phyloP scores from a whole-genome alignment of 2,113 vertebrate species.

The Cnemophilus loriae region DNA sequence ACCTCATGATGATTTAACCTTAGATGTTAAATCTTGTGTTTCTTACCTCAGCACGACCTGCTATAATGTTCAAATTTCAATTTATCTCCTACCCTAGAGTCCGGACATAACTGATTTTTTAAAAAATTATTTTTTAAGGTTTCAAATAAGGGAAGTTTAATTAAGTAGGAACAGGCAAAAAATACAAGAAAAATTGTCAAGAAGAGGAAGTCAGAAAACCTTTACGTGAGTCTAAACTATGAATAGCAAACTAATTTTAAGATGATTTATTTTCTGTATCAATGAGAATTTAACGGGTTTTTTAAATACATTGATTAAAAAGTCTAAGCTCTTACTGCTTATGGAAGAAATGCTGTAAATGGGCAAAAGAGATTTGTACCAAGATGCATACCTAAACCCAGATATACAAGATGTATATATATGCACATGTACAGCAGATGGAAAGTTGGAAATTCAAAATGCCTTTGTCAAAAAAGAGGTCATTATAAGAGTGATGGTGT shows the following conservation, averaged over 20 bases:
- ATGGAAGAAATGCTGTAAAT: background rate
- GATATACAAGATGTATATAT: background rate
- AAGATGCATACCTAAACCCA: background rate
- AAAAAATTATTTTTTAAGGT: background rate
- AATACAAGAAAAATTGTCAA: background rate
- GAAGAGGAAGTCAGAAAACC: background rate
- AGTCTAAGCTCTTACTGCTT: background rate
- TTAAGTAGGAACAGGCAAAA: background rate
- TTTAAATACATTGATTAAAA: background rate
- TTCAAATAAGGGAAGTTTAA: background rate
- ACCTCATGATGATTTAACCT: slow-evolving; percentile 6
- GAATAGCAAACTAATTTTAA: background rate
- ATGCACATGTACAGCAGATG: background rate
- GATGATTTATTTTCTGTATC: background rate
- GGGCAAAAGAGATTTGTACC: background rate
- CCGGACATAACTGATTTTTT: background rate
- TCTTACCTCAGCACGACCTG: background rate
- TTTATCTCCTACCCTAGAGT: background rate
- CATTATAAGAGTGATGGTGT: background rate
- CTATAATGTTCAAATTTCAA: background rate
- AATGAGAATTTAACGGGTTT: background rate
- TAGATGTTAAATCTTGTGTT: background rate
- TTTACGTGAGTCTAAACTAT: background rate
- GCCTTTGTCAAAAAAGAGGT: background rate
- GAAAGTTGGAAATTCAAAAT: background rate